A percentile compares a stretch with the other conserved stretches of the same genome.
These are phyloP conservation scores for Sceloporus undulatus DNA, from an alignment of 2,113 vertebrate genomes.

Conservation along the genomic window DNA sequence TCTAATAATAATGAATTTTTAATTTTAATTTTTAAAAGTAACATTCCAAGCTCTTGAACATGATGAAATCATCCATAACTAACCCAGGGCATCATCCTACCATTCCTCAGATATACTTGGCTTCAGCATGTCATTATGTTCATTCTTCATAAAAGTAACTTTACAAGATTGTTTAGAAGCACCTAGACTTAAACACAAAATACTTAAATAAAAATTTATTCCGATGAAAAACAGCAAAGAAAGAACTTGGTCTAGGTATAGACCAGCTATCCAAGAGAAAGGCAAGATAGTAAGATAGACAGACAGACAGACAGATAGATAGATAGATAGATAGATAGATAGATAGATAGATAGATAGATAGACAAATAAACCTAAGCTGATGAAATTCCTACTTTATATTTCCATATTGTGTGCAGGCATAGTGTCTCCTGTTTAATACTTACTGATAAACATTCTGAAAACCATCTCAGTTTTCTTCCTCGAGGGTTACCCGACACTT, in stretches of 20 bases:
- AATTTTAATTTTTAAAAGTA: background rate
- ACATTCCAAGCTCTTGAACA: background rate
- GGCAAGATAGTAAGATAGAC: too few relatives aligned
- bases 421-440: constrained; percentile 54
- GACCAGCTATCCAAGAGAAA: too few relatives aligned
- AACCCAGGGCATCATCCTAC: background rate
- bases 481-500: constrained; percentile 78
- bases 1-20: too few relatives aligned
- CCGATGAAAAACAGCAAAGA: background rate
- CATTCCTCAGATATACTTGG: background rate
- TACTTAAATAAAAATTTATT: background rate
- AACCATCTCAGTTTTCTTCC: constrained; percentile 93
- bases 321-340: too few relatives aligned
- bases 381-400: background rate
- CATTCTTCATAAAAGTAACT: too few relatives aligned
- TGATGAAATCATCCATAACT: background rate
- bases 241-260: too few relatives aligned
- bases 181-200: background rate
- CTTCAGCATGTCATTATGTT: too few relatives aligned
- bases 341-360: too few relatives aligned
- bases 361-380: background rate
- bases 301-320: too few relatives aligned
- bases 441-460: constrained; percentile 95
- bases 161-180: background rate
- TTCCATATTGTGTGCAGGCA: background rate